These are phyloP conservation scores for Sylvicapra grimmia DNA, from an alignment of 2,113 vertebrate species.

Conservation along the genomic window DNA sequence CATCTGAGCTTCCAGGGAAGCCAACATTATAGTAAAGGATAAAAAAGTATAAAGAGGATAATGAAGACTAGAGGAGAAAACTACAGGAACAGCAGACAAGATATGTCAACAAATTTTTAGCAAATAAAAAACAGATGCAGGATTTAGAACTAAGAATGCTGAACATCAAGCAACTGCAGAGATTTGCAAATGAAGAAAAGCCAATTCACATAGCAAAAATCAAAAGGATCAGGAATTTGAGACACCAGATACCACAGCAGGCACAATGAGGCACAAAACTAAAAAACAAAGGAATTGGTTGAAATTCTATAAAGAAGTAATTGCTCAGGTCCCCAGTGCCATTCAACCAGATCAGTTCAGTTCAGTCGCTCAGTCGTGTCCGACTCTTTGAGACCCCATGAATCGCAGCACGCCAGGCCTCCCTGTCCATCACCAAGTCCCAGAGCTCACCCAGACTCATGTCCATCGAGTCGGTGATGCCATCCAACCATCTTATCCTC, in stretches of 20 bases:
- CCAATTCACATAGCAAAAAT: background rate
- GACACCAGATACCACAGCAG: background rate
- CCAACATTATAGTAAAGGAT: background rate
- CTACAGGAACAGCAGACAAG: constrained; percentile 16
- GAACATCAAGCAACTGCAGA: constrained; percentile 6
- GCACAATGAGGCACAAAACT: background rate
- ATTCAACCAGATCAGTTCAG: background rate
- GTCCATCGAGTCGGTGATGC: no score
- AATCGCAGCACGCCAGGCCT: no score
- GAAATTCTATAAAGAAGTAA: background rate
- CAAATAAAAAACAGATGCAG: constrained; percentile 44
- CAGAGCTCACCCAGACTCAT: no score
- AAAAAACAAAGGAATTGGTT: background rate
- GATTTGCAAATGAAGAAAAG: constrained; percentile 23
- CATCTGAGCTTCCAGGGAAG: no score
- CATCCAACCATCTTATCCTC: no score
- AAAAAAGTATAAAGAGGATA: background rate
- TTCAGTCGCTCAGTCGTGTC: background rate
- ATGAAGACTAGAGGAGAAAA: background rate
- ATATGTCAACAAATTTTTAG: constrained; percentile 39
- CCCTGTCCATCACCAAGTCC: no score
- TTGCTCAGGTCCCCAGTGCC: background rate
- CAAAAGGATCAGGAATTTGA: constrained; percentile 15
- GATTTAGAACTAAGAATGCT: constrained; percentile 23
- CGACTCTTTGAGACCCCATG: background rate